Percentiles rank a stretch among this genome's conserved stretches.
These are phyloP conservation scores for Hydraecia micacea DNA, from an alignment of 2,888 invertebrate species.

Conservation along the genomic window DNA sequence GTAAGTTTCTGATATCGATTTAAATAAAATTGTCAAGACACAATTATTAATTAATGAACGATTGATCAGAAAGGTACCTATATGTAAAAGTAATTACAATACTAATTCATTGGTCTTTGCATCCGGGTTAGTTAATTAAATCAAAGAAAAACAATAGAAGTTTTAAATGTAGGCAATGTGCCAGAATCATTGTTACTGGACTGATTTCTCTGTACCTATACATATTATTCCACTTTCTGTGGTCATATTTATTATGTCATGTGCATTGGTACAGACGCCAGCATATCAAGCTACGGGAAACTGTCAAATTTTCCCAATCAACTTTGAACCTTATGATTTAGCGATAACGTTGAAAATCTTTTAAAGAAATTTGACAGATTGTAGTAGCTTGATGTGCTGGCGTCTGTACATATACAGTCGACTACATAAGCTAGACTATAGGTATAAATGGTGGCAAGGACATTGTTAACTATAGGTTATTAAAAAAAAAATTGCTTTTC, in stretches of 20 bases:
- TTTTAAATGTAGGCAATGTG: slow-evolving; percentile 21
- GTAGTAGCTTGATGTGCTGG: too few relatives aligned
- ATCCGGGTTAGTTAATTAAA: slow-evolving; percentile 32
- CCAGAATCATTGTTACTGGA: slow-evolving; percentile 5
- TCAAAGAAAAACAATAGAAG: slow-evolving; percentile 25
- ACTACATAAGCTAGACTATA: too few relatives aligned
- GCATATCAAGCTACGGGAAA: too few relatives aligned
- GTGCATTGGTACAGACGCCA: too few relatives aligned
- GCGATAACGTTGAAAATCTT: too few relatives aligned
- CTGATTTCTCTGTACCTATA: slow-evolving; percentile 3
- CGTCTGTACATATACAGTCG: too few relatives aligned
- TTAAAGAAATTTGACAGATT: too few relatives aligned
- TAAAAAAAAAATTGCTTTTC: too few relatives aligned
- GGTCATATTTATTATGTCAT: not conserved
- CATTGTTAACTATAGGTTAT: too few relatives aligned
- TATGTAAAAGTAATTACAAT: not conserved
- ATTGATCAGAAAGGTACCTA: not conserved
- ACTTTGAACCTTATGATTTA: too few relatives aligned
- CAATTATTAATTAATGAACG: not conserved
- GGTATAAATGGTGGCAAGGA: too few relatives aligned
- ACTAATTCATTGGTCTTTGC: slow-evolving; percentile 7
- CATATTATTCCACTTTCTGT: not conserved
- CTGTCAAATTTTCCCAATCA: too few relatives aligned
- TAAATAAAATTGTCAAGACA: not conserved
- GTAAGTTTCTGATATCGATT: not conserved